Base-by-base conservation (phyloP, 2,113 vertebrate species). In the Lophura nycthemera region DNA sequence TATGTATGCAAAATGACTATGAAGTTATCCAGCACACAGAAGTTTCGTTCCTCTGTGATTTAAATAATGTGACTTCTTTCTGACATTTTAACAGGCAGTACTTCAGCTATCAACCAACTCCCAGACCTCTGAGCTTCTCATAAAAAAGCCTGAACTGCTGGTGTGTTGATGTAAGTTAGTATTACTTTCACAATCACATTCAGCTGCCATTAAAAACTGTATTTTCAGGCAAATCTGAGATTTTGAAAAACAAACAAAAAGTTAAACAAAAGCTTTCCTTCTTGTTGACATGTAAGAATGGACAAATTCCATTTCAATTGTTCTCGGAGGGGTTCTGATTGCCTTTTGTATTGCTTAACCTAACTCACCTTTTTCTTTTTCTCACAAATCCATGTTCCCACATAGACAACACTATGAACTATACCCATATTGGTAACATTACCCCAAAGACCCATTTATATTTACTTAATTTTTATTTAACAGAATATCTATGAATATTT, bases 21-120 rank as follows among this genome's bases (percentile, higher is more conserved):
- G 34, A 95, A 81, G 42, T 74, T 71, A 87, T 80, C 56, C 72
- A 94, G 56, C 30, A 56, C 25, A 42, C 64, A 52, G 40, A 93
- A 92, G 48, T 87, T 75, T 83, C 83, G 40, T 85, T 78, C 83
- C 86, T 47, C 72, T 90, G 16, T 4, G 38, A 61, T 86, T 93
- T 96, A 91, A 54, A 72, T 81, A 67, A 93, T 66, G 60, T 59
- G 24, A 20, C 73, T 95, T 95, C 83, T 86, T 92, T 89, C 86
- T 92, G 83, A 89, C 50, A 89, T 91, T 93, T 91, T 72, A 90
- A 88, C 56, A 87, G 63, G 90, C 83, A 72, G 71, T 93, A 82
- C 91, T 96, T 96, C 88, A 82, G 73, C 92, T 90, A 95, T 96
- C 92, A 94, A 71, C 59, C 36, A 88, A 54, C 42, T 80, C 32